A percentile compares a stretch with the other conserved stretches of the same genome.
phyloP scores from a whole-genome alignment of 2,888 invertebrate genomes.

The Ephialtes manifestator region DNA sequence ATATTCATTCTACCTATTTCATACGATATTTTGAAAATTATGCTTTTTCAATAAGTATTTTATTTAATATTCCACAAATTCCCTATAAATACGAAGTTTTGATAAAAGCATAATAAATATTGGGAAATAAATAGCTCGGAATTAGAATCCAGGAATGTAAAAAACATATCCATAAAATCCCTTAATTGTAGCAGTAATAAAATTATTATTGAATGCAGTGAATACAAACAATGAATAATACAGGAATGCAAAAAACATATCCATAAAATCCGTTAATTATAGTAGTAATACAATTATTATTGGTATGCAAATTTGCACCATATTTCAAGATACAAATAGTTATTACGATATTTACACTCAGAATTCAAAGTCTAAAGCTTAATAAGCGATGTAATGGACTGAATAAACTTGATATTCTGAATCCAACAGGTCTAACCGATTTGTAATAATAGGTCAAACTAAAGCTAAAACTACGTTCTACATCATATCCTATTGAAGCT shows the following conservation, averaged over 20 bases:
- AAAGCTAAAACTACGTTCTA: not conserved
- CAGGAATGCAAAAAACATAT: not conserved
- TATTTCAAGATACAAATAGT: not conserved
- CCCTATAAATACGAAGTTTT: not conserved
- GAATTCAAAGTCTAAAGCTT: not conserved
- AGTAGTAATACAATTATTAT: not conserved
- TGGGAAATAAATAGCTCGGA: not conserved
- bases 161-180: not conserved
- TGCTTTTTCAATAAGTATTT: not conserved
- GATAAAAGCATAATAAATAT: not conserved
- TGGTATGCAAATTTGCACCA: not conserved
- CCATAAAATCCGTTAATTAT: not conserved
- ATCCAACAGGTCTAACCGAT: conserved; percentile 1
- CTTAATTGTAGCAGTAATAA: not conserved
- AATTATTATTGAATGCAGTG: not conserved
- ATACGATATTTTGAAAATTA: not conserved
- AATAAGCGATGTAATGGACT: not conserved
- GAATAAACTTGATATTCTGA: not conserved
- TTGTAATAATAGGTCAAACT: not conserved
- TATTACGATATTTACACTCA: not conserved
- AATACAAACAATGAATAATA: no score
- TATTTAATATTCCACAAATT: not conserved
- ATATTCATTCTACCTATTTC: conserved; percentile 9
- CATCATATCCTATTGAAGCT: conserved; percentile 16
- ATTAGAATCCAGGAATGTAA: not conserved